Base-by-base conservation (phyloP, 1,140 invertebrate species). In the Anastrepha obliqua region DNA sequence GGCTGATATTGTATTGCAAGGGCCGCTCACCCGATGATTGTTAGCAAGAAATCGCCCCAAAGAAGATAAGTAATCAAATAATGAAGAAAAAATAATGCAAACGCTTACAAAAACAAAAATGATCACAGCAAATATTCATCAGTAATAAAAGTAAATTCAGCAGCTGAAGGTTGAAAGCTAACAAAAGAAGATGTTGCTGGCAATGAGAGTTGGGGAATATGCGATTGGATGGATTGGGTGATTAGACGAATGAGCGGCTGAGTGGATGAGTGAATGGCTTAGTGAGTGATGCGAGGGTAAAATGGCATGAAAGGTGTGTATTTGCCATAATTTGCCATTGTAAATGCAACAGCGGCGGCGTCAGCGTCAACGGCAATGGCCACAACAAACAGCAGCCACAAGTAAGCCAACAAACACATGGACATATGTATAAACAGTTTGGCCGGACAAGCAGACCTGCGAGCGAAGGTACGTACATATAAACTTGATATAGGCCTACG, bases 301-400 rank as follows among this genome's bases (percentile, higher is more conserved):
- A 47, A 86, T 86, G 86, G 86, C 60, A 74, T 51, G 17, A 78
- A 92, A 92, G 91, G 91, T 92, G 91, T 92, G 91, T 92, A 92
- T 92, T 92, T 92, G 91, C 91, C 91, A 92, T 92, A 92, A 92
- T 92, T 92, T 92, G 91, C 91, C 91, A 92, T 89, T 90, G 89
- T 90, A 90, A 89, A 92, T 89, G 90, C 86, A 87, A 59, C 62
- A 70, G 9, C 44, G 64, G 88, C 89, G 51, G 44, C 29, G 29
- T 29, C 81, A 85, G 51, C 81, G 44, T 9, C 70, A 47, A 15
- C 44, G 17, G 44, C n/a, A 74, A 74, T 13, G 17, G 17, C 39
- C 2, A 20, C 74, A 81, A 51, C 20, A 81, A 81, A 47, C 44
- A 51, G 74, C 9, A 70, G 39, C 1, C 65, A 81, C 47, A 74